Conservation (phyloP, 2,797 vertebrate species). For the Rousettus madagascariensis region DNA sequence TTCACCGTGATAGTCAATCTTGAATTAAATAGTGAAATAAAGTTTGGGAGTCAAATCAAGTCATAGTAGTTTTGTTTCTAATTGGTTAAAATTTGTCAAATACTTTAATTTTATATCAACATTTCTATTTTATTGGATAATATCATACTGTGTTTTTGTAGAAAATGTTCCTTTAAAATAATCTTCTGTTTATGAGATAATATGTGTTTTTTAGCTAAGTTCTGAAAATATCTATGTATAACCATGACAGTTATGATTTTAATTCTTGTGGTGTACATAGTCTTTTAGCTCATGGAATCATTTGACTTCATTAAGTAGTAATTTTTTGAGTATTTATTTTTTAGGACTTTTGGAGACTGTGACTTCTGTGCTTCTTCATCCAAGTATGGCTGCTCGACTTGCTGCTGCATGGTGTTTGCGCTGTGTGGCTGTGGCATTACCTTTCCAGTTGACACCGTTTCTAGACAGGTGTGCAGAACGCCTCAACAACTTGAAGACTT, state of each 20-base stretch:
- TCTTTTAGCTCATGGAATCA: neutral
- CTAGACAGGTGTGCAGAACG: constrained; percentile 96
- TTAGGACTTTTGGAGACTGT: constrained; percentile 96
- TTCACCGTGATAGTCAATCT: neutral
- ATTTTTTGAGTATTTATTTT: constrained; percentile 33
- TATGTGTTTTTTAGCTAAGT: neutral
- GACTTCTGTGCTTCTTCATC: constrained; percentile 96
- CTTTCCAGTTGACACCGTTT: constrained; percentile 95
- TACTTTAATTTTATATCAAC: constrained; percentile 29
- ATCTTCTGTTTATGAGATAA: neutral
- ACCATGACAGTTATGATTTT: neutral
- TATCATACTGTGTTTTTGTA: neutral
- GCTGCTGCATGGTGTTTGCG: constrained; percentile 97
- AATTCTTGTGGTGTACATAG: neutral
- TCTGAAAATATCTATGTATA: neutral
- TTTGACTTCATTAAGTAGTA: constrained; percentile 2
- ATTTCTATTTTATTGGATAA: neutral
- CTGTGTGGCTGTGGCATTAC: constrained; percentile 95
- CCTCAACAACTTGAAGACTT: constrained; percentile 97
- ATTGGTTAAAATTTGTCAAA: neutral
- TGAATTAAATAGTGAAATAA: constrained; percentile 41
- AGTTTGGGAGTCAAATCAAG: neutral
- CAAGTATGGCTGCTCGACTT: constrained; percentile 97
- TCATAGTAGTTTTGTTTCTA: neutral
- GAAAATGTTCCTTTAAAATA: neutral